Conservation (phyloP, 2,888 invertebrate genomes). For the Gastrophysa polygoni region DNA sequence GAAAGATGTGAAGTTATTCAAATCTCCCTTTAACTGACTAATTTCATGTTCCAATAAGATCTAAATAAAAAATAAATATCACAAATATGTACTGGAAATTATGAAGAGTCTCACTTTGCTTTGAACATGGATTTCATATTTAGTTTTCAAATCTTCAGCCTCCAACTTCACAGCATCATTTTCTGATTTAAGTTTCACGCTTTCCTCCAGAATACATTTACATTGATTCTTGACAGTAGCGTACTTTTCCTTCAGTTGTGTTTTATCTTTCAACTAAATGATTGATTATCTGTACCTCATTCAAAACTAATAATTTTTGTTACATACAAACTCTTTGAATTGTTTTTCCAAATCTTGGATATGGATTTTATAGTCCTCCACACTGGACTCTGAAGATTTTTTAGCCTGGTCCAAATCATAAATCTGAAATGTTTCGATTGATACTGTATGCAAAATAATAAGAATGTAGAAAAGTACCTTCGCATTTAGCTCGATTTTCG, state of each 20-base stretch:
- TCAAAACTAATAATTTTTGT: not conserved
- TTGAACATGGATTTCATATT: conserved; percentile 14
- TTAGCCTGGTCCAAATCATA: conserved; percentile 27
- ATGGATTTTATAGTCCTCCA: conserved; percentile 34
- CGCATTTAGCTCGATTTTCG: conserved; percentile 17
- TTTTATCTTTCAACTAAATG: conserved; percentile 29
- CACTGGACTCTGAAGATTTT: conserved; percentile 27
- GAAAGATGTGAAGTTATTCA: conserved; percentile 23
- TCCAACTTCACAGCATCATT: conserved; percentile 21
- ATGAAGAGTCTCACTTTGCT: conserved; percentile 28
- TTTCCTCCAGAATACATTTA: conserved; percentile 23
- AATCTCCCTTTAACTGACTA: conserved; percentile 23
- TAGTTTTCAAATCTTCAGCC: conserved; percentile 18
- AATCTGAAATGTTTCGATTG: not conserved
- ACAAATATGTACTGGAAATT: conserved; percentile 10
- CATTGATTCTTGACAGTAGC: conserved; percentile 19
- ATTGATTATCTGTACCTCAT: conserved; percentile 4
- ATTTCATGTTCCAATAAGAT: conserved; percentile 28
- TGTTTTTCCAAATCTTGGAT: conserved; percentile 38
- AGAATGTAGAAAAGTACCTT: conserved; percentile 25
- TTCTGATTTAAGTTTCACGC: conserved; percentile 25
- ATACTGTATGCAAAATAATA: not conserved
- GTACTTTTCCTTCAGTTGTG: conserved; percentile 29
- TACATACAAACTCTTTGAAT: conserved; percentile 39
- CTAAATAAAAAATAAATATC: conserved; percentile 24